phyloP scores from a whole-genome alignment of 2,797 vertebrate species.

The Erethizon dorsatum region DNA sequence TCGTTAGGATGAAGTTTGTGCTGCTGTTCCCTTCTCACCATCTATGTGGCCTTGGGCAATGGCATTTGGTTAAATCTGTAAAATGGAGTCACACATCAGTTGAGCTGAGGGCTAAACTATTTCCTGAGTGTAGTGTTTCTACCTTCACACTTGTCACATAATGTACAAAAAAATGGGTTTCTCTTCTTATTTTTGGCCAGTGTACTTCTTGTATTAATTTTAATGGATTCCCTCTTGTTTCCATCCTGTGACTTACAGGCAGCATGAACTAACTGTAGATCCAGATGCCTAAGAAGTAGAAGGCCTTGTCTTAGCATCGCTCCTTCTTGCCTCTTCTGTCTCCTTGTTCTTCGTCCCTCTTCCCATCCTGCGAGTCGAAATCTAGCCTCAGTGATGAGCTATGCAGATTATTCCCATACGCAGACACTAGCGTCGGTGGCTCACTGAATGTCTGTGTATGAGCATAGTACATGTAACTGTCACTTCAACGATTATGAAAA shows the following conservation, averaged over 20 bases:
- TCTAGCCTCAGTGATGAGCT: not conserved
- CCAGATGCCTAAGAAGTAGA: not conserved
- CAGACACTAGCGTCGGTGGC: not conserved
- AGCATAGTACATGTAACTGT: not conserved
- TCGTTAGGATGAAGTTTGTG: not conserved
- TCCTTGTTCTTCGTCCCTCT: not conserved
- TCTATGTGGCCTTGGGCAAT: not conserved
- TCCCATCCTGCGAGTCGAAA: not conserved
- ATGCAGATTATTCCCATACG: not conserved
- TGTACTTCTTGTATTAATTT: constrained; percentile 23
- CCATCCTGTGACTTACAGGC: not conserved
- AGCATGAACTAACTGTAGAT: not conserved
- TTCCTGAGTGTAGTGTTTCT: not conserved
- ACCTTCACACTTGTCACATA: not conserved
- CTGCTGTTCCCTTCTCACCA: not conserved
- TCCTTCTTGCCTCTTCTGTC: not conserved
- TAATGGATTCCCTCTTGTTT: not conserved
- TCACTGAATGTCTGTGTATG: not conserved
- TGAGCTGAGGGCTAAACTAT: not conserved
- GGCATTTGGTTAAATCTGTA: not conserved
- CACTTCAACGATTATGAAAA: not conserved
- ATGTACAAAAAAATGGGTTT: not conserved
- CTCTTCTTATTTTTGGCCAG: constrained; percentile 32
- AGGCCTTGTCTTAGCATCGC: too few relatives aligned
- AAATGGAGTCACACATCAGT: not conserved